Conservation (phyloP, 2,113 vertebrate genomes). For the Hipposideros armiger region DNA sequence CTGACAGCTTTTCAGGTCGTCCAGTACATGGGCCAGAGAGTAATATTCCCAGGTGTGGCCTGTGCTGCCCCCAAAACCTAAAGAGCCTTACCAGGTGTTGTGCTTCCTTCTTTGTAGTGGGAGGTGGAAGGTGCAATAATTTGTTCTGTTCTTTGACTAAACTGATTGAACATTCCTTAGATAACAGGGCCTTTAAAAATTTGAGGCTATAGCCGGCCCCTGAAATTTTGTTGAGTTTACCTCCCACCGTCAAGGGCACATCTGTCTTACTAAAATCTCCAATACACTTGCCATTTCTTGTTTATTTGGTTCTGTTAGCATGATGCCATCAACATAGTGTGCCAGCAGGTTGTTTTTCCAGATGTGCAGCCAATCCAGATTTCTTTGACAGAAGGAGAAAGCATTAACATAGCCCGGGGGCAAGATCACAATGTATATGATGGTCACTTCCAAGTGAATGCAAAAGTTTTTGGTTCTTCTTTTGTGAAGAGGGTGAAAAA, state of each 20-base stretch:
- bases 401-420: not conserved
- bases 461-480: not conserved
- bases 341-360: not conserved
- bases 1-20: not conserved
- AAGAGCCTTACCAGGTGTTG: not conserved
- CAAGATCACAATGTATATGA: not conserved
- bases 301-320: not conserved
- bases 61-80: not conserved
- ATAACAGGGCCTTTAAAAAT: not conserved
- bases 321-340: not conserved
- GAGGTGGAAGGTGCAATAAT: not conserved
- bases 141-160: not conserved
- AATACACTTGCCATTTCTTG: not conserved
- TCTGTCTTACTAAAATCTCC: not conserved
- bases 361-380: not conserved
- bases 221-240: not conserved
- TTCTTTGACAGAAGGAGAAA: conserved; percentile 18
- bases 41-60: not conserved
- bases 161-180: not conserved
- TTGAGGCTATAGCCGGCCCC: not conserved
- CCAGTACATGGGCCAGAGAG: not conserved
- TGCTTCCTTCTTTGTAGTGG: not conserved
- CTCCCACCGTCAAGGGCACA: not conserved
- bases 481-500: not conserved
- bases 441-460: not conserved